Evolutionary conservation across 2,797 vertebrate genomes (phyloP).

Genomic region (Girardinus metallicus): DNA sequence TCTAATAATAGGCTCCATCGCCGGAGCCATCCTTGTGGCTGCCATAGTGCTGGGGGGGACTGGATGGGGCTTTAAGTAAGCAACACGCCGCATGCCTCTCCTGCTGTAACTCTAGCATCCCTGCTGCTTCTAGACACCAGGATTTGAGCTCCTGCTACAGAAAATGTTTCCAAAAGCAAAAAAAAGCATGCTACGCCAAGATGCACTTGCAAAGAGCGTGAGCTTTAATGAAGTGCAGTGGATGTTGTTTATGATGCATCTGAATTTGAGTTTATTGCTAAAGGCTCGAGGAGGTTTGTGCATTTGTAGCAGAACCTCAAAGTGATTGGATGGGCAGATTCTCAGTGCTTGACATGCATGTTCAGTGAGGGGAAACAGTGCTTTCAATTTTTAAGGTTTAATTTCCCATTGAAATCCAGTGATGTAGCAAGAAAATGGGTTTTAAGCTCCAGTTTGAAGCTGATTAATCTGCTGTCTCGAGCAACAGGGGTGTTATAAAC

Average conservation of each 20-base stretch:
- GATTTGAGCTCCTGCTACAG: constrained; percentile 98
- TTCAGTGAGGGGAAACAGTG: constrained; percentile 21
- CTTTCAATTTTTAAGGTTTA: constrained; percentile 23
- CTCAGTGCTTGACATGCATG: constrained; percentile 95
- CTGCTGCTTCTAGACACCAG: constrained; percentile 92
- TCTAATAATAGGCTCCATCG: constrained; percentile 99
- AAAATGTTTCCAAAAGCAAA: constrained; percentile 43
- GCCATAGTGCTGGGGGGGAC: constrained; percentile 99
- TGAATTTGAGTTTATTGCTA: constrained; percentile 20
- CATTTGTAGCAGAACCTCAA: constrained; percentile 98
- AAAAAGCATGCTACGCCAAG: constrained; percentile 15
- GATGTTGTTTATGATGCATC: constrained; percentile 19
- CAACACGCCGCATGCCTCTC: constrained; percentile 94
- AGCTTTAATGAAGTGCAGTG: constrained; percentile 31
- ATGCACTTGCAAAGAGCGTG: constrained; percentile 12
- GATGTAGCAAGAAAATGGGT: constrained; percentile 44
- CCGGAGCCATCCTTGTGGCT: constrained; percentile 99
- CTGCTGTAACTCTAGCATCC: constrained; percentile 89
- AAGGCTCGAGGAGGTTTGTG: constrained; percentile 44
- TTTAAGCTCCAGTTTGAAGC: constrained; percentile 36
- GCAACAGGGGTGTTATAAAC: constrained; percentile 76
- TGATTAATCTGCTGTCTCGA: constrained; percentile 76
- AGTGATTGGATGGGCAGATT: constrained; percentile 88
- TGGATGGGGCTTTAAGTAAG: constrained; percentile 99
- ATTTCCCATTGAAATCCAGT: constrained; percentile 43